These are phyloP conservation scores for Moxostoma hubbsi DNA, from an alignment of 2,797 vertebrate species.

Conservation along the genomic window DNA sequence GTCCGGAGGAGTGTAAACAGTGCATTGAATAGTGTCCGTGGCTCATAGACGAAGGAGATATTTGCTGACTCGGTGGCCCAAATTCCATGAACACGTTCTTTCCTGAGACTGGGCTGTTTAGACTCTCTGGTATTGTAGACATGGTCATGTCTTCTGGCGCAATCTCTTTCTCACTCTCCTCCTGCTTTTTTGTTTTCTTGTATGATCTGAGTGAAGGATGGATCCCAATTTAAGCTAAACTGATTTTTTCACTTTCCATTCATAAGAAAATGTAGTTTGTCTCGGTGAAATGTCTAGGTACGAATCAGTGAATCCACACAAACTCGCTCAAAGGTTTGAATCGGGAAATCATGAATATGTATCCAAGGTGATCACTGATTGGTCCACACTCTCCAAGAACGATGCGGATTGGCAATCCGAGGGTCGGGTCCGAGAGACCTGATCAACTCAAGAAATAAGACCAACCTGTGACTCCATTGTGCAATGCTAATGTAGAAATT, in stretches of 20 bases:
- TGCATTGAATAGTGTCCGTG: constrained; percentile 99
- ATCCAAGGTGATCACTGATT: constrained; percentile 92
- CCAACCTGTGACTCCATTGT: constrained; percentile 69
- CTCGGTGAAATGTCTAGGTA: constrained; percentile 99
- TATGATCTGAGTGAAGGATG: constrained; percentile 94
- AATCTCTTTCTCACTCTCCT: constrained; percentile 53
- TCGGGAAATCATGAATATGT: constrained; percentile 99
- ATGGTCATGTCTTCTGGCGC: constrained; percentile 98
- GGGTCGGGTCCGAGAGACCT: constrained; percentile 87
- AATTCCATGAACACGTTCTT: constrained; percentile 99
- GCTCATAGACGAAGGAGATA: constrained; percentile 98
- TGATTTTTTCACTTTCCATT: constrained; percentile 99
- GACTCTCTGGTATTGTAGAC: constrained; percentile 99
- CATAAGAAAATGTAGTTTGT: constrained; percentile 99
- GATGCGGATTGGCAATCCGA: constrained; percentile 90
- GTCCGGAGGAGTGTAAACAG: constrained; percentile 97
- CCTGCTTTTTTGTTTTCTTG: constrained; percentile 88
- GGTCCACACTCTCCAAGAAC: constrained; percentile 90
- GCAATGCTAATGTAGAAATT: constrained; percentile 60
- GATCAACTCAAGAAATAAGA: constrained; percentile 78
- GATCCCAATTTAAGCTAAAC: constrained; percentile 98
- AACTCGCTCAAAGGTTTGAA: constrained; percentile 99
- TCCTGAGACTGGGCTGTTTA: constrained; percentile 97
- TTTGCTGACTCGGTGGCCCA: constrained; percentile 99
- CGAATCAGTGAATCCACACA: constrained; percentile 97